phyloP scores from a whole-genome alignment of 1,140 invertebrate species.

The Phortica variegata region DNA sequence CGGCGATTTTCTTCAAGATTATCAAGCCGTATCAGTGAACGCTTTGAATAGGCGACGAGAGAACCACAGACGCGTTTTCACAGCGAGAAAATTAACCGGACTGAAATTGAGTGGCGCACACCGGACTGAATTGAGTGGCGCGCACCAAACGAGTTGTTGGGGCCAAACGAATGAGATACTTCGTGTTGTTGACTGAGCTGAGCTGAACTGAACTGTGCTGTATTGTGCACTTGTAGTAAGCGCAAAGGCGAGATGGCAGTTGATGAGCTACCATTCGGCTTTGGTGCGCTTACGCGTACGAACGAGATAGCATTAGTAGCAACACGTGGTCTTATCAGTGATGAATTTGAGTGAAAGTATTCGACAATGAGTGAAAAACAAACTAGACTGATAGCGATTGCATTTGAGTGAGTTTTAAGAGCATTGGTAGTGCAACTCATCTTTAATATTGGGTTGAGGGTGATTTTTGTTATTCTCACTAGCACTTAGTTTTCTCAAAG shows the following conservation, averaged over 20 bases:
- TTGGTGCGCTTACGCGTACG: constrained; percentile 22
- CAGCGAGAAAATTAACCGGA: constrained; percentile 14
- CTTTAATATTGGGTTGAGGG: too few species aligned
- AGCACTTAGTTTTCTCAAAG: too few species aligned
- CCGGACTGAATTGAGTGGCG: constrained; percentile 5
- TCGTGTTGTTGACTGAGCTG: background rate
- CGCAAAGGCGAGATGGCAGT: constrained; percentile 12
- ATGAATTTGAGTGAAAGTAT: background rate
- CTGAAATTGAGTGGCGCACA: constrained; percentile 26
- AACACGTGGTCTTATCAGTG: constrained; percentile 53
- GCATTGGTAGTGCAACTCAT: too few species aligned
- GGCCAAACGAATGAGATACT: too few species aligned
- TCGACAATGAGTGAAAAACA: background rate
- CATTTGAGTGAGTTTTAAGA: too few species aligned
- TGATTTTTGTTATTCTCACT: too few species aligned
- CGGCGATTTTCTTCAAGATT: too few species aligned
- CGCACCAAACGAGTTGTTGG: constrained; percentile 6
- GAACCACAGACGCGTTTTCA: constrained; percentile 16
- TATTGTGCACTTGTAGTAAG: too few species aligned
- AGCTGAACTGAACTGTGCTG: constrained; percentile 6
- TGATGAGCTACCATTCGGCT: constrained; percentile 27
- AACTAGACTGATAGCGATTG: too few species aligned
- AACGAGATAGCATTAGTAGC: constrained; percentile 31
- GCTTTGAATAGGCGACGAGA: constrained; percentile 23
- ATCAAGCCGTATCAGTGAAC: too few species aligned